Percentiles rank a stretch among this genome's conserved stretches.
These are phyloP conservation scores for Atrichornis clamosus DNA, from an alignment of 2,113 vertebrate genomes.

Conservation along the genomic window DNA sequence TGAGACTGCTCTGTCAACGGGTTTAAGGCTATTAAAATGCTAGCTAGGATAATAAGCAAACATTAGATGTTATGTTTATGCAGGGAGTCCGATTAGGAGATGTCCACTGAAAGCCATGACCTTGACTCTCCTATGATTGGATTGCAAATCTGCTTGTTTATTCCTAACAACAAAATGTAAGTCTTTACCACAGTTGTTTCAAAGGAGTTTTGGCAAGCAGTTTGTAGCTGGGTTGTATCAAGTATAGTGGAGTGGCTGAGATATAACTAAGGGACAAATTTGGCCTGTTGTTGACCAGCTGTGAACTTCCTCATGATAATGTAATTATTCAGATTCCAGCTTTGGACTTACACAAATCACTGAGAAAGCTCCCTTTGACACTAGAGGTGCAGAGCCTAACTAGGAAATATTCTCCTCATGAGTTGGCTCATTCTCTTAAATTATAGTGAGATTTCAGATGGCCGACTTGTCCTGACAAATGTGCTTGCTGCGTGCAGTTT, in stretches of 20 bases:
- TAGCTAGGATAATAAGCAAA: constrained; percentile 17
- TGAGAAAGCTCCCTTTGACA: constrained; percentile 35
- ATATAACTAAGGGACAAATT: constrained; percentile 7
- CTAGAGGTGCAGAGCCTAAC: constrained; percentile 1
- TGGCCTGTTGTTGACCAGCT: background rate
- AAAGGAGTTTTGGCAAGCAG: constrained; percentile 1
- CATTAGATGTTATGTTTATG: background rate
- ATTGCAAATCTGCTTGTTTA: background rate
- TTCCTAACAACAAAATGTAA: background rate
- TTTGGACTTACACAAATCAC: constrained; percentile 29
- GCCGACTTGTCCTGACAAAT: constrained; percentile 54
- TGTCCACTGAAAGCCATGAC: constrained; percentile 16
- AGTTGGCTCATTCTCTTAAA: constrained; percentile 54
- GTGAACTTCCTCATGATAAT: background rate
- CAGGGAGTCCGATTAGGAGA: background rate
- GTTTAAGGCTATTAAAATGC: constrained; percentile 31
- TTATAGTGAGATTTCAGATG: constrained; percentile 39
- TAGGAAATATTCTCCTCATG: constrained; percentile 5
- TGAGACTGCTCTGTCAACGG: background rate
- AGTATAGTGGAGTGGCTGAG: background rate
- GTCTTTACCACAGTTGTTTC: background rate
- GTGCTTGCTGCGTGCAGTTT: constrained; percentile 33
- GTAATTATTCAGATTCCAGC: constrained; percentile 24
- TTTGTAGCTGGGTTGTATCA: background rate
- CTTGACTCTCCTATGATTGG: background rate